Conservation (phyloP, 1,140 invertebrate species). For the Hypsibius dujardini region DNA sequence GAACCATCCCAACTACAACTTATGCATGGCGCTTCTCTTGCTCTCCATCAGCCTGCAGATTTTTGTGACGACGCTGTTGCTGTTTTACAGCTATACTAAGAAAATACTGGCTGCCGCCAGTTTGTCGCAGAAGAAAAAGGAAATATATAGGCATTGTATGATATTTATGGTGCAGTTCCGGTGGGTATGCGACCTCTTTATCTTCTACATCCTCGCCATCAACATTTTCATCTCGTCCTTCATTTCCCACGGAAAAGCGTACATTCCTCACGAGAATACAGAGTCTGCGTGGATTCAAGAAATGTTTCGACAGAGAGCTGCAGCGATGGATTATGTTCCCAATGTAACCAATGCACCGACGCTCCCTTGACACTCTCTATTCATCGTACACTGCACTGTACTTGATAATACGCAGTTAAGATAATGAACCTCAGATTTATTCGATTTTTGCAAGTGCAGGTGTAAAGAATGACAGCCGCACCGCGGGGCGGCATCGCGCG, state of each 20-base stretch:
- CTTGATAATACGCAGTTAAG: too few relatives aligned
- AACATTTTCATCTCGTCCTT: slow-evolving; percentile 62
- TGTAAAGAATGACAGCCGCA: too few relatives aligned
- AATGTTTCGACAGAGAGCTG: not conserved
- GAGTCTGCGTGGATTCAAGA: not conserved
- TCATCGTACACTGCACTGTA: too few relatives aligned
- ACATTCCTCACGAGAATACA: not conserved
- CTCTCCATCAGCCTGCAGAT: slow-evolving; percentile 67
- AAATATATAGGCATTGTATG: not conserved
- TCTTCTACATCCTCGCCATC: slow-evolving; percentile 52
- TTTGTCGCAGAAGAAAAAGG: not conserved
- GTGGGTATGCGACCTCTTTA: slow-evolving; percentile 46
- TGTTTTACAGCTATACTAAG: not conserved
- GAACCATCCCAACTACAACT: slow-evolving; percentile 59
- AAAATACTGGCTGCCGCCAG: not conserved
- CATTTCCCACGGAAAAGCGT: slow-evolving; percentile 17
- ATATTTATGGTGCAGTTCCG: slow-evolving; percentile 47
- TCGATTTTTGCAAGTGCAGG: too few relatives aligned
- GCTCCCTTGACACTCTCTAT: too few relatives aligned
- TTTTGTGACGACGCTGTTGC: not conserved
- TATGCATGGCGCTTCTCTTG: slow-evolving; percentile 58
- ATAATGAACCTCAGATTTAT: too few relatives aligned
- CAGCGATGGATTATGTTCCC: too few relatives aligned
- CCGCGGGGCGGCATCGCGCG: too few relatives aligned
- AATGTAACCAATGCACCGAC: too few relatives aligned